Evolutionary conservation across 2,888 invertebrate species (phyloP), one percentile per base, ranked within the genome.

Genomic region (Phengaris arion): DNA sequence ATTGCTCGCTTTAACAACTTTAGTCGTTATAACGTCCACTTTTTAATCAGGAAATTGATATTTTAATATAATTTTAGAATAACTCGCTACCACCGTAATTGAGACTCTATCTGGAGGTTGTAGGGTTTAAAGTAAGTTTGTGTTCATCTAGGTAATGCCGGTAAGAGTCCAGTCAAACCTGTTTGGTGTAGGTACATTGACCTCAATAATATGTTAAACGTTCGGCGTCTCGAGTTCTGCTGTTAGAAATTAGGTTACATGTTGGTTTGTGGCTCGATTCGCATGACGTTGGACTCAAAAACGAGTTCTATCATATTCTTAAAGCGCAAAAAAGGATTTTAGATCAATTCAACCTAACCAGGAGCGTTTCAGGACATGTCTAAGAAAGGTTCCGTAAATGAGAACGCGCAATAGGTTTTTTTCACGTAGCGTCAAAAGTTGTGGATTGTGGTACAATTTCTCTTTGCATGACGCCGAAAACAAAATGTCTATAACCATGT

Each of bases 181-280:
- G 84, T 87, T 86, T 91, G 90, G 89, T 92, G 8, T 8, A 48
- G 84, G 92, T 89, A 85, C 91, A 84, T 85, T 89, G 92, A 86
- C 89, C 92, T 74, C 74, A 59, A 57, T 59, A 74, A 15, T n/a
- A 15, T 15, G 74, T 57, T 64, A 64, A 22, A 10, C 52, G 35
- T 59, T 59, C 46, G 59, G 59, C 59, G 57, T 74, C 74, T 74
- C 57, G 59, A 74, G 12, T 52, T 35, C 13, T 52, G 52, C 72
- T 72, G 10, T 52, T 51, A 51, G 48, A 52, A 72, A 64, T 64
- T 64, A 64, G 64, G 35, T 45, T 64, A 45, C 35, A 35, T 6
- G 35, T 64, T 64, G 64, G 64, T 45, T 15, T 45, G 64, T 13
- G 35, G 12, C 12, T 64, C 0, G 22, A 10, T 35, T 64, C 35